phyloP scores from a whole-genome alignment of 2,888 invertebrate genomes.

The Molanna angustata region DNA sequence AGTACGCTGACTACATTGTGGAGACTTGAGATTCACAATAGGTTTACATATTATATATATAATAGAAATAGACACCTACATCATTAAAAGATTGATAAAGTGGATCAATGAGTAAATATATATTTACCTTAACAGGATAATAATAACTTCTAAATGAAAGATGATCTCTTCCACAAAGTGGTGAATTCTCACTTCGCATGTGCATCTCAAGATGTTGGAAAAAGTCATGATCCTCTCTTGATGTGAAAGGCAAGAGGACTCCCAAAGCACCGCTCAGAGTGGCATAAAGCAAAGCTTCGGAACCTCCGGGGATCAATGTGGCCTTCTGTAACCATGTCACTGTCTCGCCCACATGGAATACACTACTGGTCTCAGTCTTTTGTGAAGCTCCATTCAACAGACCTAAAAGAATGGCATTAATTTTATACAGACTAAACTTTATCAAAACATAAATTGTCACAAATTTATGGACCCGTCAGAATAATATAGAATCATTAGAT shows the following conservation, averaged over 20 bases:
- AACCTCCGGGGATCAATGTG: slow-evolving; percentile 95
- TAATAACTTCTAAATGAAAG: slow-evolving; percentile 96
- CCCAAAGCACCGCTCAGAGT: slow-evolving; percentile 94
- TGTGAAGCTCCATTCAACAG: slow-evolving; percentile 95
- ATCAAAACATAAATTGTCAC: neutral
- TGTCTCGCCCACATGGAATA: slow-evolving; percentile 95
- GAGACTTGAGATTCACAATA: slow-evolving; percentile 31
- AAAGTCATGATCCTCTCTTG: slow-evolving; percentile 97
- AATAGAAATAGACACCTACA: neutral
- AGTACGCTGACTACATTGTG: slow-evolving; percentile 51
- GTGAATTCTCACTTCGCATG: slow-evolving; percentile 95
- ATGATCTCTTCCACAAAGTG: slow-evolving; percentile 96
- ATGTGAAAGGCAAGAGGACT: slow-evolving; percentile 90
- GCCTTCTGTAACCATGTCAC: slow-evolving; percentile 95
- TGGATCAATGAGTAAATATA: neutral
- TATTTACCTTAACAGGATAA: slow-evolving; percentile 85
- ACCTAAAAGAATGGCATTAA: slow-evolving; percentile 51
- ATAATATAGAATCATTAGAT: slow-evolving; percentile 30
- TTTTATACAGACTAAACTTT: neutral
- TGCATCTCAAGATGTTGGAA: slow-evolving; percentile 99
- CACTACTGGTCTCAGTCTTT: slow-evolving; percentile 89
- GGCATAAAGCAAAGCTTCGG: slow-evolving; percentile 94
- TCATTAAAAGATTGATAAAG: neutral
- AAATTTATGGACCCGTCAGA: slow-evolving; percentile 1
- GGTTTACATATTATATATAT: neutral